phyloP scores from a whole-genome alignment of 2,888 invertebrate genomes.

The Dioctria linearis region DNA sequence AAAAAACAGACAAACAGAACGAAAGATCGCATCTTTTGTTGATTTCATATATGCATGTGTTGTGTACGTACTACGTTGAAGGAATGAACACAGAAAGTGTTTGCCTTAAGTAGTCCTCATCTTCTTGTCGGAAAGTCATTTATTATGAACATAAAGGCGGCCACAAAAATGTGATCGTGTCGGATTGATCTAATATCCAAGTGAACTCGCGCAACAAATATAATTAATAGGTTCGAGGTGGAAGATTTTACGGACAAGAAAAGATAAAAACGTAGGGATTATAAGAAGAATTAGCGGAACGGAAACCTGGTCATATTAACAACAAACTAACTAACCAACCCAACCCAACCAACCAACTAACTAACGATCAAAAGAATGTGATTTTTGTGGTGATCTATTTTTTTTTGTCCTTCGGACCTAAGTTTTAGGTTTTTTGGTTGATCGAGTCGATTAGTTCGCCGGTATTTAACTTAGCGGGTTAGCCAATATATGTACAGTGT shows the following conservation, averaged over 20 bases:
- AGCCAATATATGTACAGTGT: not conserved
- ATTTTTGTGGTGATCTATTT: constrained; percentile 25
- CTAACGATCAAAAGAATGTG: constrained; percentile 30
- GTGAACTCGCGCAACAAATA: constrained; percentile 7
- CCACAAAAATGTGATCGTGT: constrained; percentile 47
- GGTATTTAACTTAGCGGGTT: not conserved
- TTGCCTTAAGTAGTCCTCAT: constrained; percentile 47
- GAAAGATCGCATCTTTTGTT: constrained; percentile 5
- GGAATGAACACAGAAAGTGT: constrained; percentile 27
- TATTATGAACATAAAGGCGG: constrained; percentile 43
- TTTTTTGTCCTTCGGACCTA: not conserved
- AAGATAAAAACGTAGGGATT: not conserved
- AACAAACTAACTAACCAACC: too few relatives aligned
- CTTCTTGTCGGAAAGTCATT: constrained; percentile 43
- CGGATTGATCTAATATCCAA: constrained; percentile 45
- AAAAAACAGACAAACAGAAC: too few relatives aligned
- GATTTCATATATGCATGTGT: constrained; percentile 6
- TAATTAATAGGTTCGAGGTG: constrained; percentile 42
- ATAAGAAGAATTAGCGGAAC: constrained; percentile 4
- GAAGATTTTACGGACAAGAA: constrained; percentile 2
- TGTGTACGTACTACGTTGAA: not conserved
- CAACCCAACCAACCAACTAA: not conserved
- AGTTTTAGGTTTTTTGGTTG: too few relatives aligned
- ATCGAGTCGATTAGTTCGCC: too few relatives aligned
- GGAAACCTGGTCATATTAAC: not conserved